Base-by-base conservation (phyloP, 1,140 invertebrate species). In the Muscidifurax raptorellus region DNA sequence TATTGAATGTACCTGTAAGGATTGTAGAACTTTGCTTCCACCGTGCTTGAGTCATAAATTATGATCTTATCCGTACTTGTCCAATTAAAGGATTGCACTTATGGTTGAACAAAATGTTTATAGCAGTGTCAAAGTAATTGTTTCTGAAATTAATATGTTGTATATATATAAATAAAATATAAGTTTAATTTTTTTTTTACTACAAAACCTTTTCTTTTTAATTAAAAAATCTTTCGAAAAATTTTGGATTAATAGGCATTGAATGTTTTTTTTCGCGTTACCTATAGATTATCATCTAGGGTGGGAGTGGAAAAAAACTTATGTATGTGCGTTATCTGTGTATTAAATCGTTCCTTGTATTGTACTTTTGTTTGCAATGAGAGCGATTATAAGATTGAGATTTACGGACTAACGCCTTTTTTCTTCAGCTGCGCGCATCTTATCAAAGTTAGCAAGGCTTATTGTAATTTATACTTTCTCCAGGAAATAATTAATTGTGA, bases 261-360 rank as follows among this genome's bases (percentile, higher is more conserved):
- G 7, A 59, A 59, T 22, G 22, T 18, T 22, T 59, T 59, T n/a
- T 7, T 22, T 5, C 0, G 15, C 18, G 5, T 47, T 47, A n/a
- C 18, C 18, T 59, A 18, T 18, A 59, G 52, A 59, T 59, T 59
- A 59, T 59, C 52, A 59, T 59, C 52, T n/a, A 59, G n/a, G 4
- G 18, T 18, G n/a, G 5, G 6, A 22, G 44, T 78, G 52, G 52
- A 66, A 79, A 67, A 47, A 27, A 71, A 69, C 59, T 28, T 27
- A 32, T 71, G 32, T 81, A 75, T 71, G 32, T 81, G 66, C 25
- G 67, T 84, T 84, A 72, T 82, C 69, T 64, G 25, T 64, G 25
- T 27, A 40, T 75, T 40, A 1, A 64, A 75, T 75, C 30, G 52
- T 64, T 66, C 27, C 47, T 22, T 25, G 40, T 27, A 36, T 59